Percentiles rank a stretch among this genome's conserved stretches.
These are phyloP conservation scores for Julus scandinavius DNA, from an alignment of 2,888 invertebrate genomes.

Conservation along the genomic window DNA sequence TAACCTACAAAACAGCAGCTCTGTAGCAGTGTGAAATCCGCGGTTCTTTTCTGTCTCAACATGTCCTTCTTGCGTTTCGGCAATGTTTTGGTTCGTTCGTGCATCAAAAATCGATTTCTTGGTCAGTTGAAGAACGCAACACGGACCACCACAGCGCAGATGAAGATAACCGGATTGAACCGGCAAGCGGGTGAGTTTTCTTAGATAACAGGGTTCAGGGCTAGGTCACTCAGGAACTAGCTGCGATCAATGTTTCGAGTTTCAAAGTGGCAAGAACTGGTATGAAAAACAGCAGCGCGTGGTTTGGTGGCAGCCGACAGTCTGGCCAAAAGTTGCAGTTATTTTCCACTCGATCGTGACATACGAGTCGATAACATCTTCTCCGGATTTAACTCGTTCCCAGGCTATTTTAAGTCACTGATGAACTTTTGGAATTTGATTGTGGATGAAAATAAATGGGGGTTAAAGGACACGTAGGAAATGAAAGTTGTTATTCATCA, in stretches of 20 bases:
- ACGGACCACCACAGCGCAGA: not conserved
- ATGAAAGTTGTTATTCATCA: not conserved
- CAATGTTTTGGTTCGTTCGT: not conserved
- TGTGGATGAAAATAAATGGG: not conserved
- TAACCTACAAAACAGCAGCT: not conserved
- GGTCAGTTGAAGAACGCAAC: not conserved
- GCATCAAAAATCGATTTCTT: not conserved
- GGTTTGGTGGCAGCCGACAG: not conserved
- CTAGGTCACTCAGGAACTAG: not conserved
- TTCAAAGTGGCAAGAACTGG: conserved; percentile 1
- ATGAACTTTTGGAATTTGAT: not conserved
- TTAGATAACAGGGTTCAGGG: conserved; percentile 12
- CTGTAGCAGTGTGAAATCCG: not conserved
- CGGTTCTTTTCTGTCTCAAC: not conserved
- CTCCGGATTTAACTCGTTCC: not conserved
- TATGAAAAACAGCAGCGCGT: not conserved
- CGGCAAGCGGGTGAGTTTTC: conserved; percentile 19
- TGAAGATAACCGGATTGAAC: conserved; percentile 3
- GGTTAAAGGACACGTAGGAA: not conserved
- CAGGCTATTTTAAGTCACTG: not conserved
- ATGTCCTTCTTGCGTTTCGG: not conserved
- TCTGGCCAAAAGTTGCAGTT: conserved; percentile 13
- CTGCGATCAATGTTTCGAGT: not conserved
- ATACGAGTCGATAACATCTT: not conserved
- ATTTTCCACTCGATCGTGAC: conserved; percentile 3